Evolutionary conservation across 2,888 invertebrate species (phyloP).

Genomic region (Clusia tigrina): DNA sequence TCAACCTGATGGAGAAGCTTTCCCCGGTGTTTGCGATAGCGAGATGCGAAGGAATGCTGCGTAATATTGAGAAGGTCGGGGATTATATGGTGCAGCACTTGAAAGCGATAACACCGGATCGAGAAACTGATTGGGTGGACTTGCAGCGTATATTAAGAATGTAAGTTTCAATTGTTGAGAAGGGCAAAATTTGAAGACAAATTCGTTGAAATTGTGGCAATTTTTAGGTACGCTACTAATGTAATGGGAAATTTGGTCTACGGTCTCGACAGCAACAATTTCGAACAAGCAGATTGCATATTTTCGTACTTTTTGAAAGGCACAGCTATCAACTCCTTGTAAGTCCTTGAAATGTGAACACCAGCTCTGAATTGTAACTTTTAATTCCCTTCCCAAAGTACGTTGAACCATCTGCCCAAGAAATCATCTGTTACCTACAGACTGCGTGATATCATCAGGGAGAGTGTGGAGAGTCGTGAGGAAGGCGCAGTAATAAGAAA

Average conservation of each 20-base stretch:
- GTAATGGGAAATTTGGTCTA: constrained; percentile 66
- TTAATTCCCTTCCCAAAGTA: constrained; percentile 33
- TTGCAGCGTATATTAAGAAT: constrained; percentile 47
- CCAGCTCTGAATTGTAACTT: no score
- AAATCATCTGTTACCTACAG: constrained; percentile 51
- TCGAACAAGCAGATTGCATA: constrained; percentile 55
- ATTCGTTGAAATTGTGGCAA: neutral
- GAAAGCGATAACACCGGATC: constrained; percentile 50
- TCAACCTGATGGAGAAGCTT: constrained; percentile 70
- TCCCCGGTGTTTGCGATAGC: constrained; percentile 73
- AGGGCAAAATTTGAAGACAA: no score
- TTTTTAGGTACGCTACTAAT: constrained; percentile 63
- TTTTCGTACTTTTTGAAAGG: constrained; percentile 39
- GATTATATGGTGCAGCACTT: constrained; percentile 66
- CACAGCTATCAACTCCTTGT: constrained; percentile 45
- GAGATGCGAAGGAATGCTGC: constrained; percentile 72
- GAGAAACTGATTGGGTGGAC: constrained; percentile 42
- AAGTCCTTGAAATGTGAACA: constrained; percentile 33
- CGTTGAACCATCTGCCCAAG: constrained; percentile 45
- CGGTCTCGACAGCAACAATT: constrained; percentile 63
- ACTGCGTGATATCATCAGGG: constrained; percentile 53
- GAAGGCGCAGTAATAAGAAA: constrained; percentile 60
- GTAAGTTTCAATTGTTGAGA: constrained; percentile 41
- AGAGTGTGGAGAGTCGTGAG: constrained; percentile 63
- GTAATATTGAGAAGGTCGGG: constrained; percentile 69